Percentiles rank a stretch among this genome's conserved stretches.
Evolutionary conservation across 2,797 vertebrate species (phyloP).

Genomic region (Neoniphon sammara): DNA sequence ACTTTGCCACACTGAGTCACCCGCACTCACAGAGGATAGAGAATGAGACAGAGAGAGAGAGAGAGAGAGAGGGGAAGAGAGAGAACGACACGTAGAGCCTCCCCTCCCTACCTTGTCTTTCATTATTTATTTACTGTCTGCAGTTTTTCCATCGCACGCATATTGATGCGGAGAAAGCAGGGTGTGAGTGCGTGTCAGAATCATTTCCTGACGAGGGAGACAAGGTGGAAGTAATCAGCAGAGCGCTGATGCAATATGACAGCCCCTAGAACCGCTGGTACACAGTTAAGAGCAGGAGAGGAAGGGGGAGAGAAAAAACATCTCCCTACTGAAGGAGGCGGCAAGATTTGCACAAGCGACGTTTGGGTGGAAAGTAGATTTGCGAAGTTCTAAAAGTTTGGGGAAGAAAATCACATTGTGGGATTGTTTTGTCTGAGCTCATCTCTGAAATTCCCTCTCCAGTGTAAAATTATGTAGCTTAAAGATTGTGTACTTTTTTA

Average conservation of each 20-base stretch:
- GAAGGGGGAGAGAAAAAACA: conserved; percentile 68
- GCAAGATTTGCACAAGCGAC: conserved; percentile 74
- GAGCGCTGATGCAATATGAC: conserved; percentile 86
- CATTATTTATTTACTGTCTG: conserved; percentile 87
- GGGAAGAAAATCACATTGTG: conserved; percentile 55
- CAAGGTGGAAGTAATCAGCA: conserved; percentile 89
- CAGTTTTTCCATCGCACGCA: conserved; percentile 84
- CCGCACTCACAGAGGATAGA: conserved; percentile 58
- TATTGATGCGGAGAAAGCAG: conserved; percentile 86
- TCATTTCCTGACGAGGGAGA: conserved; percentile 88
- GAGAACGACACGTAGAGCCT: conserved; percentile 62
- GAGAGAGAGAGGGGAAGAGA: conserved; percentile 16
- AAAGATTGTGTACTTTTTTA: conserved; percentile 6
- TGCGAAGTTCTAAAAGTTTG: conserved; percentile 78
- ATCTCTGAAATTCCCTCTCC: conserved; percentile 40
- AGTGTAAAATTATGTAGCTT: conserved; percentile 14
- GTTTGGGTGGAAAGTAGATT: conserved; percentile 73
- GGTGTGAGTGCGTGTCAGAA: conserved; percentile 86
- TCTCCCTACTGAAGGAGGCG: conserved; percentile 72
- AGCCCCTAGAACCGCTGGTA: conserved; percentile 81
- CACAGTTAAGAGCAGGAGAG: conserved; percentile 82
- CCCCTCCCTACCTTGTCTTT: conserved; percentile 74
- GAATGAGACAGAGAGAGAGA: conserved; percentile 59
- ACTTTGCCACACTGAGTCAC: conserved; percentile 63
- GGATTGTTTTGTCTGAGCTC: conserved; percentile 58